Base-by-base conservation (phyloP, 1,140 invertebrate species). In the Heliothis subflexa region DNA sequence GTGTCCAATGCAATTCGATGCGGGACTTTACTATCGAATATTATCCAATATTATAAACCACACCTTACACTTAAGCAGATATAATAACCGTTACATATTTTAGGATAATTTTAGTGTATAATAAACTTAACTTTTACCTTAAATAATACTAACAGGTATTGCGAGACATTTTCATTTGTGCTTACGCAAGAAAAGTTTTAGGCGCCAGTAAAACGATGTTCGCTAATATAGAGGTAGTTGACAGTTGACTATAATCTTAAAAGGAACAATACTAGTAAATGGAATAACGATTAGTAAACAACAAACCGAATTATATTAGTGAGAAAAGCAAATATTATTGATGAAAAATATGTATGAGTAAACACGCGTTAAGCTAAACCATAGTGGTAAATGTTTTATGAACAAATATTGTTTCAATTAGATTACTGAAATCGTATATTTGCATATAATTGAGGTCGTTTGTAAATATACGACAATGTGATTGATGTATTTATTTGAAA, bases 1-100 rank as follows among this genome's bases (percentile, higher is more conserved):
- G 84, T 81, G 54, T 78, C 82, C 71, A 86, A 86, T 84, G 80
- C 84, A 83, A 86, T 86, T 84, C 82, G 84, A 81, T 81, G 77
- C 81, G 84, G 77, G 79, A 78, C 59, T 86, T 86, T 83, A 86
- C 78, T 84, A 82, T 83, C 81, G 55, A 83, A 84, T 80, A 81
- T 84, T 84, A 82, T 83, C 84, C 78, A 83, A 84, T 83, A 80
- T 84, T 84, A 82, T 81, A 80, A 81, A 81, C 66, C 71, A 73
- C 77, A 81, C 75, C 71, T 81, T 47, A 62, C 25, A 59, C 55
- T 75, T 75, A 75, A 75, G 47, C 57, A 75, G 73, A 52, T 75
- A 62, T 75, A 75, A 64, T 64, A 50, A 47, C 73, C 47, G 45
- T 62, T 75, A 61, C 57, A 49, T 64, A 64, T 75, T 18, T 75